Conservation (phyloP, 2,113 vertebrate species). For the Glaucidium brasilianum region DNA sequence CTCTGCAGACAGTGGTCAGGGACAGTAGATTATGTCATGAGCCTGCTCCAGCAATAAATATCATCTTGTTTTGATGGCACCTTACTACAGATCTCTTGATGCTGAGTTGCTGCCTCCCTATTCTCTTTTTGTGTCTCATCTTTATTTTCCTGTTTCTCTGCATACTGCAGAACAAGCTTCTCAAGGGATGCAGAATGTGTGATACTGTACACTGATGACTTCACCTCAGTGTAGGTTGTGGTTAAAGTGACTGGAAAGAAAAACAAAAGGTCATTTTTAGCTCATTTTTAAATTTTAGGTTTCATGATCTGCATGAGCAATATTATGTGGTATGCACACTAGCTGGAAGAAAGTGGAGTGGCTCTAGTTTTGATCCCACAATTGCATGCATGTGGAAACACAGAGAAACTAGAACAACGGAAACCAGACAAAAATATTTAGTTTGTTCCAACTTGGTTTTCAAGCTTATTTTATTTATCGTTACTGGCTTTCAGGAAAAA, state of each 20-base stretch:
- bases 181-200: neutral
- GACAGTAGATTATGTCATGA: neutral
- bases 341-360: neutral
- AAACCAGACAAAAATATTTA: neutral
- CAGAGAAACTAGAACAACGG: too few species aligned
- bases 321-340: neutral
- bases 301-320: fast-evolving
- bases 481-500: neutral
- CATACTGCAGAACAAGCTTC: neutral
- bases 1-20: neutral
- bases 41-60: neutral
- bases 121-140: neutral
- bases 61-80: neutral
- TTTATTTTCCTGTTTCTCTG: neutral
- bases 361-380: neutral
- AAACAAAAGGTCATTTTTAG: neutral
- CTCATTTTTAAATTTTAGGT: neutral
- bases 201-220: neutral
- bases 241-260: neutral
- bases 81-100: neutral
- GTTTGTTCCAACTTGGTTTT: neutral
- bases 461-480: neutral
- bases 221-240: neutral
- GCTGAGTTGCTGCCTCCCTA: neutral
- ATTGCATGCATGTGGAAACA: neutral